phyloP scores from a whole-genome alignment of 2,888 invertebrate species.

The Holacanthella duospinosa region DNA sequence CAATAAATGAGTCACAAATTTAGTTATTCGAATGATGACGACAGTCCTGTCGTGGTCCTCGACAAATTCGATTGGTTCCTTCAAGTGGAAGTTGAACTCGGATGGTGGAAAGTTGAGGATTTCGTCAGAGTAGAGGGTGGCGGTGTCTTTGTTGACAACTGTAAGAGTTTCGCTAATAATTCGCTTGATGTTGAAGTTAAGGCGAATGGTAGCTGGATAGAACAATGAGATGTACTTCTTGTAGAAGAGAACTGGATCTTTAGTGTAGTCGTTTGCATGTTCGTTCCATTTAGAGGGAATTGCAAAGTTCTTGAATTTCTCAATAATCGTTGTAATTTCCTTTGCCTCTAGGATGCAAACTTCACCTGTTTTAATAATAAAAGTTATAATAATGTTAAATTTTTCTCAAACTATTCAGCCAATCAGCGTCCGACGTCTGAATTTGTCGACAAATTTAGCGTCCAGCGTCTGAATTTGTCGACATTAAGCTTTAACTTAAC shows the following conservation, averaged over 20 bases:
- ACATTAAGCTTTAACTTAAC: too few relatives aligned
- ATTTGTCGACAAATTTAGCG: too few relatives aligned
- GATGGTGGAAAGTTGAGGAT: not conserved
- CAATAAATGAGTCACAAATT: not conserved
- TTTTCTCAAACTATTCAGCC: too few relatives aligned
- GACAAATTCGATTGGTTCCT: not conserved
- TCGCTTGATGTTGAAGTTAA: not conserved
- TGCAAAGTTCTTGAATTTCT: not conserved
- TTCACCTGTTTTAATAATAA: too few relatives aligned
- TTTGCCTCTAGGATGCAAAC: not conserved
- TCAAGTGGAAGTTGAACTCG: not conserved
- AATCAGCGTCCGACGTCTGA: too few relatives aligned
- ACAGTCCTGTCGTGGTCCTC: not conserved
- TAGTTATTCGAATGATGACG: not conserved
- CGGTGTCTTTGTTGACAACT: not conserved
- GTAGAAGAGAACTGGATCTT: not conserved
- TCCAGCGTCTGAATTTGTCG: too few relatives aligned
- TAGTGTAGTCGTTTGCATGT: not conserved
- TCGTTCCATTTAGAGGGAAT: not conserved
- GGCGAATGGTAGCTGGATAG: not conserved
- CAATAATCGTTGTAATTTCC: not conserved
- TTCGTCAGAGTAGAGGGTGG: not conserved
- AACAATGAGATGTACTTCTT: not conserved
- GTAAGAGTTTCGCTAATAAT: not conserved
- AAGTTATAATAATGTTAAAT: too few relatives aligned